Evolutionary conservation across 2,888 invertebrate species (phyloP).

Genomic region (Cryptocephalus primarius): DNA sequence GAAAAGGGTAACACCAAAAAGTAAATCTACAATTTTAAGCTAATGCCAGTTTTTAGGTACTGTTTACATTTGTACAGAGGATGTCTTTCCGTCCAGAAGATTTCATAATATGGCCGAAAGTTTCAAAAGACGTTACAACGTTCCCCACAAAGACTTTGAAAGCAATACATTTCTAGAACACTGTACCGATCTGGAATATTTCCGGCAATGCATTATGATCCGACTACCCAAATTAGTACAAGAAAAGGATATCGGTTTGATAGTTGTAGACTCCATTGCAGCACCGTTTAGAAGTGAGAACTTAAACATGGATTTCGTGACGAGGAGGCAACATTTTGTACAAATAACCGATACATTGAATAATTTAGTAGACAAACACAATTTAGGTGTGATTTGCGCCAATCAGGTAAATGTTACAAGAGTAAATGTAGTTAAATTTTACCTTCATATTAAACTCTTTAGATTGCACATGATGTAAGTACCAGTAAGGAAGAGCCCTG

Average conservation of each 20-base stretch:
- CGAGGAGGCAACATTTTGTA: constrained; percentile 46
- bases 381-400: constrained; percentile 52
- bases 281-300: constrained; percentile 52
- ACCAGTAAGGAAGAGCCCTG: constrained; percentile 40
- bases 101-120: constrained; percentile 44
- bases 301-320: constrained; percentile 35
- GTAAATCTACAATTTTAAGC: neutral
- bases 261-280: constrained; percentile 66
- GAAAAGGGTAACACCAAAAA: constrained; percentile 31
- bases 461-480: constrained; percentile 32
- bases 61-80: constrained; percentile 70
- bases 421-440: neutral
- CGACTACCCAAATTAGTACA: constrained; percentile 44
- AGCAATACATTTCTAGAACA: constrained; percentile 59
- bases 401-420: constrained; percentile 51
- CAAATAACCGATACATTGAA: constrained; percentile 46
- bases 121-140: constrained; percentile 24
- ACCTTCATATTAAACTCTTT: constrained; percentile 2
- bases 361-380: constrained; percentile 41
- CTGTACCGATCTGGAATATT: constrained; percentile 44
- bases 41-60: constrained; percentile 29
- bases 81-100: constrained; percentile 60
- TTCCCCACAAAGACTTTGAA: constrained; percentile 33
- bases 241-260: constrained; percentile 37
- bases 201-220: constrained; percentile 43